Evolutionary conservation across 2,797 vertebrate species (phyloP).

Genomic region (Fistularia tabacaria): DNA sequence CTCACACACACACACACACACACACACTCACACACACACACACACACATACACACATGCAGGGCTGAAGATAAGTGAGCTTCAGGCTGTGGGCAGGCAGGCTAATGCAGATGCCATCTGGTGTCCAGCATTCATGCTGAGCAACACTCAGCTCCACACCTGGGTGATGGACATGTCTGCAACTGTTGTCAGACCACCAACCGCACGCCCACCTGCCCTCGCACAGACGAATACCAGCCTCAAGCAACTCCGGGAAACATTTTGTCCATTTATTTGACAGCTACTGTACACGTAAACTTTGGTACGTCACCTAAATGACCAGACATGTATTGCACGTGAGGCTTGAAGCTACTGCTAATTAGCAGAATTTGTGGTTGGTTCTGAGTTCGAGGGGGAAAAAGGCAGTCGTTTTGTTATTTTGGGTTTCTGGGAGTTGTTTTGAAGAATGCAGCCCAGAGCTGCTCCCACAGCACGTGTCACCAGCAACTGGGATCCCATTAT

Average conservation of each 20-base stretch:
- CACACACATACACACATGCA: constrained; percentile 7
- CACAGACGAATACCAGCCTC: constrained; percentile 6
- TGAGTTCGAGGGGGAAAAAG: too few species aligned
- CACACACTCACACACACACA: constrained; percentile 14
- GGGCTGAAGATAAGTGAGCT: constrained; percentile 41
- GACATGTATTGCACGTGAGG: too few species aligned
- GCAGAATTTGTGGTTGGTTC: too few species aligned
- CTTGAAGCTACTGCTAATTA: too few species aligned
- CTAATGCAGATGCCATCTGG: constrained; percentile 59
- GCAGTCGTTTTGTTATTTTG: too few species aligned
- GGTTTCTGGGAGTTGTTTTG: too few species aligned
- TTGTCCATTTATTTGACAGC: too few species aligned
- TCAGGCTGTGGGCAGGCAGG: constrained; percentile 34
- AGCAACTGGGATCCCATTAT: too few species aligned
- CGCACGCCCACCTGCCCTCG: constrained; percentile 59
- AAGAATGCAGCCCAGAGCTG: too few species aligned
- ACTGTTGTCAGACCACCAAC: constrained; percentile 61
- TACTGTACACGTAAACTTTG: too few species aligned
- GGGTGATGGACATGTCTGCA: constrained; percentile 52
- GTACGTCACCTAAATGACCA: too few species aligned
- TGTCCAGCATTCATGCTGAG: constrained; percentile 56
- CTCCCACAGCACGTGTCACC: too few species aligned
- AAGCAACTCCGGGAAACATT: neutral
- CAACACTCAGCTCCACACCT: constrained; percentile 60
- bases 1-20: constrained; percentile 10